Evolutionary conservation across 2,888 invertebrate species (phyloP).

Genomic region (Napeogenes sylphis): DNA sequence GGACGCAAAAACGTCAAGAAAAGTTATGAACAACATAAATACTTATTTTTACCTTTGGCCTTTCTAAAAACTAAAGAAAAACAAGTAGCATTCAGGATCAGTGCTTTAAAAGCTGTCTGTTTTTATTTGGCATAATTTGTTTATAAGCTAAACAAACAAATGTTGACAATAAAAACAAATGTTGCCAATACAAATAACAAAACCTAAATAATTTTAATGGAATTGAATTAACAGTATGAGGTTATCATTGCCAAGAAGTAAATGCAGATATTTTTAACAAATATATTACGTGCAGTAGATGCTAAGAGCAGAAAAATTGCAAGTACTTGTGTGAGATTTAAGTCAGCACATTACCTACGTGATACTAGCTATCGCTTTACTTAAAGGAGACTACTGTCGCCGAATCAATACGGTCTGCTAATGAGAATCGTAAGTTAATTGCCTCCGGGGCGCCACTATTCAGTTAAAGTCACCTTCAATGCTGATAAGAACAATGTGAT

Average conservation of each 20-base stretch:
- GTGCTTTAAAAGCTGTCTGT: too few species aligned
- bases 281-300: conserved; percentile 42
- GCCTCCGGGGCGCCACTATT: conserved; percentile 45
- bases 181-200: too few species aligned
- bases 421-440: conserved; percentile 67
- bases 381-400: conserved; percentile 59
- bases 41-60: too few species aligned
- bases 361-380: conserved; percentile 46
- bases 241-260: conserved; percentile 28
- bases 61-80: too few species aligned
- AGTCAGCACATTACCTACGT: conserved; percentile 60
- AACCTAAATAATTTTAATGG: too few species aligned
- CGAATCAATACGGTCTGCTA: conserved; percentile 69
- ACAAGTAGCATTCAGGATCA: too few species aligned
- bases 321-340: conserved; percentile 39
- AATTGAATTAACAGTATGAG: neutral
- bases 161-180: too few species aligned
- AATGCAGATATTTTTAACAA: conserved; percentile 38
- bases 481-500: conserved; percentile 56
- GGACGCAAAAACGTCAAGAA: too few species aligned
- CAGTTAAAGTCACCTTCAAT: conserved; percentile 46
- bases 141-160: too few species aligned
- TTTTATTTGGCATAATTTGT: neutral
- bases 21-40: too few species aligned
- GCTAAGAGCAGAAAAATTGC: conserved; percentile 40